phyloP scores from a whole-genome alignment of 2,797 vertebrate genomes.

The Tolypeutes matacus region DNA sequence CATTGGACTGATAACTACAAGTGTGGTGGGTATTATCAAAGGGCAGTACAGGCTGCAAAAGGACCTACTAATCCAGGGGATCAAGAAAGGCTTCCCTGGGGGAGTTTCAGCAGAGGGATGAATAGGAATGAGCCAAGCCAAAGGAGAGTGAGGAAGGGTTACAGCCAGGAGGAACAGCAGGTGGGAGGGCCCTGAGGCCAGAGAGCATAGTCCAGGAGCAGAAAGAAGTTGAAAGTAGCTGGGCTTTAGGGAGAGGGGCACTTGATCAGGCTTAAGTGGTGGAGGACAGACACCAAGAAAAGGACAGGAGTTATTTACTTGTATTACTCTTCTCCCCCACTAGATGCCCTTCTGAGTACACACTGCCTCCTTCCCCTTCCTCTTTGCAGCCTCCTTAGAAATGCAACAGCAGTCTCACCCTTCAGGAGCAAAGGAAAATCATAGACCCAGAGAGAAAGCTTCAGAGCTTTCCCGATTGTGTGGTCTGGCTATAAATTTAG shows the following conservation, averaged over 20 bases:
- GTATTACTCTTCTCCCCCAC: conserved; percentile 66
- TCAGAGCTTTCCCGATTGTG: conserved; percentile 67
- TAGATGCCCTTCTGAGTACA: conserved; percentile 78
- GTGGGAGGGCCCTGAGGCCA: not conserved
- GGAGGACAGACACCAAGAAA: not conserved
- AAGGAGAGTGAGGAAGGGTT: not conserved
- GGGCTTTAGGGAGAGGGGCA: not conserved
- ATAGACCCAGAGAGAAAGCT: conserved; percentile 62
- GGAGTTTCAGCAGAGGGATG: conserved; percentile 12
- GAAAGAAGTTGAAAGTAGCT: conserved; percentile 19
- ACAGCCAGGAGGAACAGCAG: not conserved
- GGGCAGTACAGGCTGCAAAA: not conserved
- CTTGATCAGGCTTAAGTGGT: not conserved
- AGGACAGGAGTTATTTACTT: conserved; percentile 46
- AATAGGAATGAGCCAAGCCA: not conserved
- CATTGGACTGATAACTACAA: not conserved
- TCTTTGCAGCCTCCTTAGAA: conserved; percentile 53
- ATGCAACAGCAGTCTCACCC: conserved; percentile 36
- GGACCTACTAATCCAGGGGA: not conserved
- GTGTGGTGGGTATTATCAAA: conserved; percentile 17
- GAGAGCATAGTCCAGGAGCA: not conserved
- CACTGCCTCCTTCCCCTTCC: not conserved
- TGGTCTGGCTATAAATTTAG: conserved; percentile 78
- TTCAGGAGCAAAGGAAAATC: conserved; percentile 70
- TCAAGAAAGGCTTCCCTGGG: not conserved